These are phyloP conservation scores for Sisyra nigra DNA, from an alignment of 2,888 invertebrate genomes.

Conservation along the genomic window DNA sequence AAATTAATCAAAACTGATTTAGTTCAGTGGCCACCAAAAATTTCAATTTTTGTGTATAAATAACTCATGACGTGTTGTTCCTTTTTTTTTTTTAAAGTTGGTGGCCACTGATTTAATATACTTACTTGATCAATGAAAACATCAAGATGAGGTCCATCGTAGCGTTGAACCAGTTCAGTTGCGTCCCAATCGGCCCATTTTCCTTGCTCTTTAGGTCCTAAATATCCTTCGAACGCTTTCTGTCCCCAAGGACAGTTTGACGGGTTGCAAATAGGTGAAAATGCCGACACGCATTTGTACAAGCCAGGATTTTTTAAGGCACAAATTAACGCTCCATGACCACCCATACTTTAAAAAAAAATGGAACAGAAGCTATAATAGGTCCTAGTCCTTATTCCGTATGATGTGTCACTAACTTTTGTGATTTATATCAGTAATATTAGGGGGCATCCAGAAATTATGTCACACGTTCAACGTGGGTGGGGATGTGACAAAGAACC, in stretches of 20 bases:
- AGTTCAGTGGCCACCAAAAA: no score
- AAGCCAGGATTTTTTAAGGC: slow-evolving; percentile 80
- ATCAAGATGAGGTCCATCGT: slow-evolving; percentile 67
- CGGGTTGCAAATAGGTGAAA: slow-evolving; percentile 91
- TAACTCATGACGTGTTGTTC: no score
- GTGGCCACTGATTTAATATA: no score
- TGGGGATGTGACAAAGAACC: no score
- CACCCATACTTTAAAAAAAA: slow-evolving; percentile 74
- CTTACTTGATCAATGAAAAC: slow-evolving; percentile 79
- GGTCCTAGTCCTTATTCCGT: no score
- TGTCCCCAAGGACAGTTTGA: slow-evolving; percentile 71
- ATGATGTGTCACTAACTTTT: no score
- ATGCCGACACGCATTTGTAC: slow-evolving; percentile 81
- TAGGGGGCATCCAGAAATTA: no score
- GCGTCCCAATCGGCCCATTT: slow-evolving; percentile 81
- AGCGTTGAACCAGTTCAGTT: slow-evolving; percentile 60
- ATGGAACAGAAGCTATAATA: neutral
- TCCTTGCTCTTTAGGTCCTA: slow-evolving; percentile 45
- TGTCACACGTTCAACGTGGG: no score
- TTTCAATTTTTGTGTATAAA: no score
- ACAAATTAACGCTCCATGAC: slow-evolving; percentile 87
- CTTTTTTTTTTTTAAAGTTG: no score
- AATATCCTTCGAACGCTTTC: slow-evolving; percentile 69
- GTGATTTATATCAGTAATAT: no score
- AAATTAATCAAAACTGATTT: no score